phyloP scores from a whole-genome alignment of 1,140 invertebrate genomes.

The Hormaphis cornu region DNA sequence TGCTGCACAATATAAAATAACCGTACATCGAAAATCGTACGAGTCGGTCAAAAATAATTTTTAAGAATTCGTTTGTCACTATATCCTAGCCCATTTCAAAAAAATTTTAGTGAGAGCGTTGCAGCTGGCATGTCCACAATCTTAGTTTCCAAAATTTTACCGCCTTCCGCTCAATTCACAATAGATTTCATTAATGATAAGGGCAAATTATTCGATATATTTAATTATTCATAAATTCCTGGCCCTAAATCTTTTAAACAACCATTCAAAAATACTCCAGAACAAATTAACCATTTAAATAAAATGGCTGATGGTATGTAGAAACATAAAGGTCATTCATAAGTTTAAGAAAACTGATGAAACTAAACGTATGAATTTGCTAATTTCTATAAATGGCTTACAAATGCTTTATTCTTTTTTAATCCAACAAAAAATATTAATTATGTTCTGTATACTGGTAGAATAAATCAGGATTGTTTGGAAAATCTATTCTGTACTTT shows the following conservation, averaged over 20 bases:
- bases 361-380: not conserved
- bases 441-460: not conserved
- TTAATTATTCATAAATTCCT: not conserved
- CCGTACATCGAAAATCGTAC: too few relatives aligned
- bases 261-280: not conserved
- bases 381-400: not conserved
- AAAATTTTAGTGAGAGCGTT: not conserved
- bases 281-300: not conserved
- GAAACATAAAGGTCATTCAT: not conserved
- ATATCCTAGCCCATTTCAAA: not conserved
- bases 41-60: too few relatives aligned
- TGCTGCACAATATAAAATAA: too few relatives aligned
- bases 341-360: not conserved
- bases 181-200: not conserved
- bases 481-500: not conserved
- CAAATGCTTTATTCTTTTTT: not conserved
- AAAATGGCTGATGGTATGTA: slow-evolving; percentile 2
- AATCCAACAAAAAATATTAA: not conserved
- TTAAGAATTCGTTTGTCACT: too few relatives aligned
- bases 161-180: not conserved
- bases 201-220: slow-evolving; percentile 3
- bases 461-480: not conserved
- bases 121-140: too few relatives aligned
- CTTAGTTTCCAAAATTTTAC: not conserved
- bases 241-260: not conserved